A percentile compares a stretch with the other conserved stretches of the same genome.
phyloP scores from a whole-genome alignment of 2,888 invertebrate genomes.

The Temnothorax unifasciatus region DNA sequence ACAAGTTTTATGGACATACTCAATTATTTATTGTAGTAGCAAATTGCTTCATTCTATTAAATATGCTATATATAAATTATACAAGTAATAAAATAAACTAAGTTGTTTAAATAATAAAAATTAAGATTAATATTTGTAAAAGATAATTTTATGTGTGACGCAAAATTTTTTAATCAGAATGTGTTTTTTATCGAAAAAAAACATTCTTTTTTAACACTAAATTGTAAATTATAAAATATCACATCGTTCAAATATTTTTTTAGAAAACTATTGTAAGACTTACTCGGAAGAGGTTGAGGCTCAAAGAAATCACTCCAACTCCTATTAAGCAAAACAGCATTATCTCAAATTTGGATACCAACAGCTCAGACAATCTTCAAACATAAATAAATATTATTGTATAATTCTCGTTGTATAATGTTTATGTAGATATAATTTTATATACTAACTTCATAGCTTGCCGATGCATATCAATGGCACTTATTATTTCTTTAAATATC shows the following conservation, averaged over 20 bases:
- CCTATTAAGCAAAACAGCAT: neutral
- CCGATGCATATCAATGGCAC: slow-evolving; percentile 14
- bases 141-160: too few species aligned
- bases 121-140: neutral
- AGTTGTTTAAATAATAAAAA: neutral
- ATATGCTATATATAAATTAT: too few species aligned
- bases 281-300: slow-evolving; percentile 2
- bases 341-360: neutral
- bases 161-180: too few species aligned
- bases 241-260: too few species aligned
- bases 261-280: neutral
- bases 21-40: too few species aligned
- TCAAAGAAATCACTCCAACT: neutral
- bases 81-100: too few species aligned
- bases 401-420: neutral
- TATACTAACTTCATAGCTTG: slow-evolving; percentile 14
- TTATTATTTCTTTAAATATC: neutral
- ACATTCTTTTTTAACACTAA: too few species aligned
- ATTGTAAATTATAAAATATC: too few species aligned
- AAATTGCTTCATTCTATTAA: too few species aligned
- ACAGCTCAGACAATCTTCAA: neutral
- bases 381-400: neutral
- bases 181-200: too few species aligned
- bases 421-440: too few species aligned
- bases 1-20: too few species aligned